Conservation (phyloP, 2,888 invertebrate genomes). For the Bombyx huttoni region DNA sequence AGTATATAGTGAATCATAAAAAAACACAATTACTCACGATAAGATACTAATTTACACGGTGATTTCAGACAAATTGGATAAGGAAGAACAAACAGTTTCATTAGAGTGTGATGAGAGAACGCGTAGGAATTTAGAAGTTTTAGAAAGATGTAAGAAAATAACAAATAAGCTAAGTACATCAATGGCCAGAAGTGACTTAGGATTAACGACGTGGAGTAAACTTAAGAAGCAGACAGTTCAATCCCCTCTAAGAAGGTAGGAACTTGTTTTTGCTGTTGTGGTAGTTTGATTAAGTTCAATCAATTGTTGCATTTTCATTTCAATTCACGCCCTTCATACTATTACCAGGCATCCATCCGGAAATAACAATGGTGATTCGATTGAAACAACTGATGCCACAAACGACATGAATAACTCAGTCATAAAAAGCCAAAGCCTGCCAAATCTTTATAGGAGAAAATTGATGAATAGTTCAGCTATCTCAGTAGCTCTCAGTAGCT, state of each 20-base stretch:
- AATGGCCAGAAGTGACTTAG: conserved; percentile 91
- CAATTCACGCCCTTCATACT: neutral
- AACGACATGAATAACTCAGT: conserved; percentile 73
- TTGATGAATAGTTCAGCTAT: conserved; percentile 62
- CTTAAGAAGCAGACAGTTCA: conserved; percentile 81
- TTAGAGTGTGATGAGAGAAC: conserved; percentile 68
- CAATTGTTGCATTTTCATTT: neutral
- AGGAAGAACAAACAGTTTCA: conserved; percentile 50
- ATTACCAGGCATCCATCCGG: conserved; percentile 80
- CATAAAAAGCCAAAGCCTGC: conserved; percentile 84
- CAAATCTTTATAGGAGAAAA: conserved; percentile 77
- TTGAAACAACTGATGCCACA: conserved; percentile 65
- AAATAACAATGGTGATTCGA: conserved; percentile 78
- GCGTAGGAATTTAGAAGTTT: conserved; percentile 71
- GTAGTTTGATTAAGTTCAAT: neutral
- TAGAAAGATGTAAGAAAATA: conserved; percentile 68
- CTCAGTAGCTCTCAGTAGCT: conserved; percentile 76
- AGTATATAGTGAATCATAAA: conserved; percentile 27
- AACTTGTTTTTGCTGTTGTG: neutral
- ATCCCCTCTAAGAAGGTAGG: conserved; percentile 75
- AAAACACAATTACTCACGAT: conserved; percentile 26
- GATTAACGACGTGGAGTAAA: conserved; percentile 91
- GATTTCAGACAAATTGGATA: conserved; percentile 64
- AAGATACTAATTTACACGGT: conserved; percentile 23
- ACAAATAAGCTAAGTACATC: conserved; percentile 77